Evolutionary conservation across 2,888 invertebrate genomes (phyloP), one percentile per base, ranked within the genome.

Genomic region (Argyra leucocephala): DNA sequence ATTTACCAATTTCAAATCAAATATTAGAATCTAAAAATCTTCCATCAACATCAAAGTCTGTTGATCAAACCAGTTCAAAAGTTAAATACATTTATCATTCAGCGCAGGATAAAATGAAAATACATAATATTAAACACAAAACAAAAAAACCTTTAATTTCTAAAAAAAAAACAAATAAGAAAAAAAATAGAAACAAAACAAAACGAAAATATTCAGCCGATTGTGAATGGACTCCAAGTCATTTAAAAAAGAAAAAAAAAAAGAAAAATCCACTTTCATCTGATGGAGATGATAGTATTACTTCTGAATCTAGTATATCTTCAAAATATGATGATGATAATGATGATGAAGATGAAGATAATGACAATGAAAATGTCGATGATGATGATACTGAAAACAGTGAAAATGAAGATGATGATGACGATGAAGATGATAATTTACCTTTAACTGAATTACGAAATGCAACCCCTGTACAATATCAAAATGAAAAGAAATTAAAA

Each of bases 281-380:
- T 48, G 18, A 15, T 48, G 48, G 18, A 18, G 15, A 48, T 48
- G 48, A 48, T 31, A 10, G 10, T 1, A 31, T 31, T 2, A 31
- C 10, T 7, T 31, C 31, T 31, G 7, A n/a, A n/a, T n/a, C n/a
- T n/a, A n/a, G 7, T 6, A 10, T 31, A 4, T 31, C 31, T 6
- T 37, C 37, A 37, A 9, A 5, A 37, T 15, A 5, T 37, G 37
- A 37, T 48, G 48, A 48, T 6, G 31, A 31, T 61, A 9, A n/a
- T 31, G 61, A 61, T n/a, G 31, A 61, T 21, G 61, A 61, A 21
- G 31, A 24, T 61, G 10, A 24, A 36, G 36, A 48, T n/a, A n/a
- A n/a, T n/a, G n/a, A n/a, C n/a, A n/a, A n/a, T n/a, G n/a, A n/a
- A n/a, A n/a, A n/a, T n/a, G n/a, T n/a, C n/a, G 48, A 48, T 48